Evolutionary conservation across 2,113 vertebrate species (phyloP), one percentile per base, ranked within the genome.

Genomic region (Mohoua ochrocephala): DNA sequence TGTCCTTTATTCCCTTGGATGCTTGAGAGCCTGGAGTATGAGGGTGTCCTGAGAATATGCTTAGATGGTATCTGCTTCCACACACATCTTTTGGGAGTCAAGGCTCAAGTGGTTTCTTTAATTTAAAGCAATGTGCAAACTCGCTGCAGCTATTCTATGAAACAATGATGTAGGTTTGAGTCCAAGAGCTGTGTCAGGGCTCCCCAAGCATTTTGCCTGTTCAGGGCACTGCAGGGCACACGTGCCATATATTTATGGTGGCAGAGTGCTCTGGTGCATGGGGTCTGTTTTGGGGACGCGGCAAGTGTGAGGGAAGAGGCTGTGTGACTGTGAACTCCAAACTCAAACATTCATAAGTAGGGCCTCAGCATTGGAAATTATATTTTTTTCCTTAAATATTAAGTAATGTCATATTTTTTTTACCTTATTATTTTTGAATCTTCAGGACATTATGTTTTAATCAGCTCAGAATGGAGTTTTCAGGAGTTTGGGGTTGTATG

Each of bases 161-260:
- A 87, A 22, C 24, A 37, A 80, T 18, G 33, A 35, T 79, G 76
- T 77, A 21, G 17, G 17, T 87, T 91, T 85, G 61, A 33, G 83
- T 81, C 33, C 81, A 41, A n/a, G 52, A 63, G 20, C 49, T 68
- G 21, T 30, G 27, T 71, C 79, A 52, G 1, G 11, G 7, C 35
- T 93, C 49, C 77, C 19, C 0, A 0, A 63, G 30, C 47, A n/a
- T 35, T 75, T 70, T 74, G 39, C 27, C 12, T 67, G 13, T 53
- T 94, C 28, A 41, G 52, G 82, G 49, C 83, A 26, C 30, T 52
- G 42, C 61, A 61, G 53, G 61, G 18, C 20, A 18, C 50, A 21
- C 0, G 0, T 20, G 49, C 1, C 2, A 17, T 37, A 4, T 1
- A 1, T 19, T 59, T 59, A 11, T 45, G 63, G 54, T 75, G 84